Base-by-base conservation (phyloP, 2,888 invertebrate species). In the Flexamia atlantica region DNA sequence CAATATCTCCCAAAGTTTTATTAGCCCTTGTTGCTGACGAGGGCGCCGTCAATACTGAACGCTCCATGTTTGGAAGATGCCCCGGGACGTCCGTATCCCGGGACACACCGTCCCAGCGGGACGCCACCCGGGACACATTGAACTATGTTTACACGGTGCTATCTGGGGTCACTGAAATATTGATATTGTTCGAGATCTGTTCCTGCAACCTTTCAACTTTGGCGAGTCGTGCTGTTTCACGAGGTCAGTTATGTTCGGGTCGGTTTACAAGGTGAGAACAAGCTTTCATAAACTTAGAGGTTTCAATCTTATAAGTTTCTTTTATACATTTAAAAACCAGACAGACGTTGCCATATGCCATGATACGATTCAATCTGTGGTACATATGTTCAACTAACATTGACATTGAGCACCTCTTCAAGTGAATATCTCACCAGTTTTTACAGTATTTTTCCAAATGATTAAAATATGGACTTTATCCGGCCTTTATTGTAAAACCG, bases 161-260 rank as follows among this genome's bases (percentile, higher is more conserved):
- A 72, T 72, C 72, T 42, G n/a, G 36, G 36, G 9, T 76, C 76
- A 23, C 46, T 46, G 50, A 46, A 76, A 40, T 76, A 76, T 76
- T 50, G 46, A 28, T 46, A 76, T 50, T 70, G 70, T 40, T n/a
- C 40, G 20, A 40, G 70, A 7, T 76, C 76, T 46, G 20, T 42
- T 28, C 46, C 50, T 46, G 76, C 42, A 46, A 76, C 76, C 76
- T 76, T 76, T 76, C 76, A 76, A 76, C 46, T 76, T 76, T 46
- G 46, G 76, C 25, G 76, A 72, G 46, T 40, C 50, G 28, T 76
- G 20, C 25, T 36, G 9, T 23, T 20, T 20, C 20, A 2, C 70
- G 17, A 7, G 32, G 17, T 68, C 68, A 30, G 4, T 32, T 70
- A 70, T 36, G 70, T 32, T 10, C 40, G 4, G n/a, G 40, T 40